phyloP scores from a whole-genome alignment of 1,140 invertebrate species.

The Drosophila melanogaster region Release_6_plus_ISO1_MT NC_004354.4:7823501-7824000 shows the following conservation, averaged over 20 bases:
- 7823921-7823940: conserved; percentile 80
- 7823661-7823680: conserved; percentile 5
- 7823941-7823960: conserved; percentile 82
- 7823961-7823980: conserved; percentile 76
- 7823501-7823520: conserved; percentile 18
- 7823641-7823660: conserved; percentile 49
- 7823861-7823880: not conserved
- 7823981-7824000: conserved; percentile 20
- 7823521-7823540: conserved; percentile 71
- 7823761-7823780: conserved; percentile 77
- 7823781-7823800: conserved; percentile 54
- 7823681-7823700: not conserved
- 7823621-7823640: conserved; percentile 82
- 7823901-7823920: conserved; percentile 36
- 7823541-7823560: conserved; percentile 18
- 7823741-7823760: conserved; percentile 49
- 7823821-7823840: not conserved
- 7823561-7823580: conserved; percentile 33
- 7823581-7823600: conserved; percentile 82
- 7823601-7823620: conserved; percentile 70
- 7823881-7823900: conserved; percentile 39
- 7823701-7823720: not conserved
- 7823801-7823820: not conserved
- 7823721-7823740: conserved; percentile 23
- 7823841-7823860: not conserved